Evolutionary conservation across 1,140 invertebrate species (phyloP).

Genomic region (Drosophila asahinai): DNA sequence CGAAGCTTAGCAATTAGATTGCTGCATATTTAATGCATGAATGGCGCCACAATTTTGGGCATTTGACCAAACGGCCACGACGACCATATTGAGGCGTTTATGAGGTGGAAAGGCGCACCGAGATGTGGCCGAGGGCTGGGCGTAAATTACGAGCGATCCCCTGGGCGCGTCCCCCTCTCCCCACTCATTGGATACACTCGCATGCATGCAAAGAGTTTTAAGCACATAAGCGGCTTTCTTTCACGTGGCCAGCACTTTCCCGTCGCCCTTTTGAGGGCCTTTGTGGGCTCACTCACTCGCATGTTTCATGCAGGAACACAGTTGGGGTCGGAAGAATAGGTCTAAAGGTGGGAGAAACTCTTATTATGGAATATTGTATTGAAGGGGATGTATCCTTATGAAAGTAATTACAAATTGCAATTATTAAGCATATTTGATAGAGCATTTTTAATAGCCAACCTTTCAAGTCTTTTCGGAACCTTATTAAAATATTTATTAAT

Average conservation of each 20-base stretch:
- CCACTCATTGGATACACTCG: constrained; percentile 16
- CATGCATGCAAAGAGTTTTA: constrained; percentile 52
- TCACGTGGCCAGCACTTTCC: constrained; percentile 31
- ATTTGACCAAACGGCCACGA: constrained; percentile 66
- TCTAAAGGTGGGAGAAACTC: too few species aligned
- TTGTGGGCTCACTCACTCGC: background rate
- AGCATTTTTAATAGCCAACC: too few species aligned
- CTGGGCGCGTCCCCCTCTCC: constrained; percentile 2
- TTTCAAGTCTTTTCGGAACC: too few species aligned
- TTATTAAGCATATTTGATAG: too few species aligned
- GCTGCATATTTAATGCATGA: constrained; percentile 81
- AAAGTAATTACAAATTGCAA: too few species aligned
- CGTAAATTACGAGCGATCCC: constrained; percentile 41
- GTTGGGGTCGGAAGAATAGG: background rate
- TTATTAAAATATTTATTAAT: background rate
- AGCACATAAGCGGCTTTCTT: constrained; percentile 64
- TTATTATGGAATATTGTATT: background rate
- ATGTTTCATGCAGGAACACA: constrained; percentile 5
- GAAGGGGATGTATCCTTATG: too few species aligned
- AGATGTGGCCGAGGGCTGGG: constrained; percentile 1
- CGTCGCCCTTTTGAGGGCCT: constrained; percentile 7
- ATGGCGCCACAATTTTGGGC: constrained; percentile 70
- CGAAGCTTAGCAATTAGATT: constrained; percentile 78
- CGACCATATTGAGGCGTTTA: constrained; percentile 70
- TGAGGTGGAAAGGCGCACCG: constrained; percentile 9